These are phyloP conservation scores for Bufotes viridis DNA, from an alignment of 2,797 vertebrate species.

Conservation along the genomic window DNA sequence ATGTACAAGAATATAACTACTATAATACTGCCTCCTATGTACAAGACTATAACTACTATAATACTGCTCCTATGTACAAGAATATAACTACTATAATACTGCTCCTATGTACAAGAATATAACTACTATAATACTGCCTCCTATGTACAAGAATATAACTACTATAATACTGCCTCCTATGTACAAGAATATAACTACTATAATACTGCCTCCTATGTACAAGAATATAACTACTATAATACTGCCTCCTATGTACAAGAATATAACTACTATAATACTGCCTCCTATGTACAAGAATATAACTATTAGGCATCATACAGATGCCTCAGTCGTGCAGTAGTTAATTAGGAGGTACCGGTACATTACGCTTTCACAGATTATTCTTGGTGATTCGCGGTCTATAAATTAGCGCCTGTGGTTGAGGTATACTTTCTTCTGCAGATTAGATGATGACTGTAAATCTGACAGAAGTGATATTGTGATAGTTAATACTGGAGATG, in stretches of 20 bases:
- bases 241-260: neutral
- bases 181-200: constrained; percentile 12
- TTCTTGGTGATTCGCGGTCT: neutral
- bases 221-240: constrained; percentile 13
- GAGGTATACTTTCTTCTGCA: no score
- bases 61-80: neutral
- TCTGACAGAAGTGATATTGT: no score
- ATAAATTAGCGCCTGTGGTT: neutral
- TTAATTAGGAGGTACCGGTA: neutral
- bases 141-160: constrained; percentile 1
- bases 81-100: constrained; percentile 9
- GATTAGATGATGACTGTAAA: neutral
- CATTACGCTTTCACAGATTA: neutral
- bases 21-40: constrained; percentile 1
- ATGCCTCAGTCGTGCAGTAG: neutral
- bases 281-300: neutral
- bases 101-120: constrained; percentile 3
- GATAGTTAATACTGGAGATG: no score
- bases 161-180: constrained; percentile 7
- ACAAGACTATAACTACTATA: constrained; percentile 16
- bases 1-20: neutral
- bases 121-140: constrained; percentile 3
- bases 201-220: constrained; percentile 4
- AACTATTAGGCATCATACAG: neutral
- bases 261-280: constrained; percentile 11